These are phyloP conservation scores for Episyrphus balteatus DNA, from an alignment of 1,140 invertebrate species.

Conservation along the genomic window DNA sequence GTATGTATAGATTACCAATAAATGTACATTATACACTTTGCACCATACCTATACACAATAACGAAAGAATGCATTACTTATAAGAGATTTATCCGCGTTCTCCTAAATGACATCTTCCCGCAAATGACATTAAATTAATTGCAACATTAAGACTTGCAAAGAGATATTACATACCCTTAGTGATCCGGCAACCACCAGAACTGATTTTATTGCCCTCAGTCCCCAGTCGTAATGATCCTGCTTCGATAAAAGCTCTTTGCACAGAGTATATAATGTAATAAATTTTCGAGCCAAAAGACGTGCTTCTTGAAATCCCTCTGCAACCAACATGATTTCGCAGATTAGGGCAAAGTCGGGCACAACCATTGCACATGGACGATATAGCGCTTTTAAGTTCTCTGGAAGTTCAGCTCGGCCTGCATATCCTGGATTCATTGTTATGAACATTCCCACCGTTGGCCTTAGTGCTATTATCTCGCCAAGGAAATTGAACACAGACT, in stretches of 20 bases:
- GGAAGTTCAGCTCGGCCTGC: conserved; percentile 74
- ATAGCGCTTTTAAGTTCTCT: conserved; percentile 27
- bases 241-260: conserved; percentile 77
- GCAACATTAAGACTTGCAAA: neutral
- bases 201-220: conserved; percentile 82
- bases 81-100: too few species aligned
- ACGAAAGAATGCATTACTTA: too few species aligned
- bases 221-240: conserved; percentile 96
- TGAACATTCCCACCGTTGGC: conserved; percentile 80
- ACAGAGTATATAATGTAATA: conserved; percentile 80
- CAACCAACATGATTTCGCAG: conserved; percentile 89
- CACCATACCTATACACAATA: too few species aligned
- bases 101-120: too few species aligned
- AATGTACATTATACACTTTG: too few species aligned
- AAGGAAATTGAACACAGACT: conserved; percentile 69
- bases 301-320: conserved; percentile 84
- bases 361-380: conserved; percentile 84
- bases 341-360: conserved; percentile 89
- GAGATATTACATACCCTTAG: conserved; percentile 42
- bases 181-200: conserved; percentile 82
- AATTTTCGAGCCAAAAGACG: conserved; percentile 79
- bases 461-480: conserved; percentile 67
- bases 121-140: too few species aligned
- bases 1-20: too few species aligned
- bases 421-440: conserved; percentile 89